Conservation (phyloP, 2,888 invertebrate species). For the Aphodius sticticus region DNA sequence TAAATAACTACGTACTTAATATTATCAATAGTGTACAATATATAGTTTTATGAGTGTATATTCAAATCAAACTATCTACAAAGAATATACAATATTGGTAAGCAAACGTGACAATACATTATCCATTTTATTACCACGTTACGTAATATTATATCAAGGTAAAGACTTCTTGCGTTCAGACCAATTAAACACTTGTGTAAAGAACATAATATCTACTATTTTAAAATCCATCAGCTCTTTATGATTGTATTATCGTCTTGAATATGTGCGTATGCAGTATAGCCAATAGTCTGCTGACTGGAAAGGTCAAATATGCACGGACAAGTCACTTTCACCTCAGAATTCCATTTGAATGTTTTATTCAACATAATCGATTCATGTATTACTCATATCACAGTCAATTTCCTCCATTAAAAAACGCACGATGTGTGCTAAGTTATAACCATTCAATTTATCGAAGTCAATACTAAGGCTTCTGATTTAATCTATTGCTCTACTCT, state of each 20-base stretch:
- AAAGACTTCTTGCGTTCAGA: background rate
- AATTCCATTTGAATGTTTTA: slow-evolving; percentile 34
- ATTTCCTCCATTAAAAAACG: background rate
- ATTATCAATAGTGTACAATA: no score
- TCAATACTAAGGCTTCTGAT: no score
- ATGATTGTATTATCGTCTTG: background rate
- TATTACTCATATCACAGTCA: background rate
- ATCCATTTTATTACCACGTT: background rate
- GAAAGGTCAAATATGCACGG: slow-evolving; percentile 50
- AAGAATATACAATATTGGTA: background rate
- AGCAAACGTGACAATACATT: background rate
- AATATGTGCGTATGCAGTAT: slow-evolving; percentile 5
- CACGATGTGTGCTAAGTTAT: no score
- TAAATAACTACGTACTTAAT: no score
- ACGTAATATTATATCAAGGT: background rate
- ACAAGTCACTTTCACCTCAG: slow-evolving; percentile 49
- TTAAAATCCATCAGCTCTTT: no score
- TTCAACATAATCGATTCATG: slow-evolving; percentile 19
- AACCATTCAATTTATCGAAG: no score
- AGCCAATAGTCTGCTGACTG: slow-evolving; percentile 31
- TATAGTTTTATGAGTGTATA: no score
- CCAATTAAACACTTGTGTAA: background rate
- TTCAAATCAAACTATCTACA: no score
- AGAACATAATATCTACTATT: background rate
- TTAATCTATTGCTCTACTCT: no score